Evolutionary conservation across 2,113 vertebrate species (phyloP).

Genomic region (Hipposideros armiger): DNA sequence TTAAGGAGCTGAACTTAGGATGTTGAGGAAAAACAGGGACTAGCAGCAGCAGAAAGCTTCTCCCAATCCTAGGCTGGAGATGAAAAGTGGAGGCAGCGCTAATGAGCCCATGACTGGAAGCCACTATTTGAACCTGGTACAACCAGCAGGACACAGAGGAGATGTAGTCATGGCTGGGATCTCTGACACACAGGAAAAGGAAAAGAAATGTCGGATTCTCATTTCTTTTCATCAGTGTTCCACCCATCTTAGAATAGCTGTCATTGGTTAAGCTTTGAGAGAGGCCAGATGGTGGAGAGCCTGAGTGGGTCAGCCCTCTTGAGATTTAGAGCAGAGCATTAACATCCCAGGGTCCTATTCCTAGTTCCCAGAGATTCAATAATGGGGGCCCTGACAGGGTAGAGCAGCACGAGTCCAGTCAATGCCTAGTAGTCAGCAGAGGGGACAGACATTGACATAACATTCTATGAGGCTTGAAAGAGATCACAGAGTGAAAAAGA

Average conservation of each 20-base stretch:
- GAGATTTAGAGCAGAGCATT: not conserved
- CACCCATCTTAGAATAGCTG: not conserved
- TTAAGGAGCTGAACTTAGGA: not conserved
- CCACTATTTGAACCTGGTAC: accelerated
- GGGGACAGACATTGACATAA: not conserved
- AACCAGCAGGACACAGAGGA: not conserved
- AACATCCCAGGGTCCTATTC: not conserved
- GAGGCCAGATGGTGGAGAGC: not conserved
- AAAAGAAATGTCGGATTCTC: not conserved
- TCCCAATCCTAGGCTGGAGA: not conserved
- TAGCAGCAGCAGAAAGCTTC: not conserved
- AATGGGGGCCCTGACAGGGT: not conserved
- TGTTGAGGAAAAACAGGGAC: not conserved
- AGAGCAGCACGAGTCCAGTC: not conserved
- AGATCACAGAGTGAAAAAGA: not conserved
- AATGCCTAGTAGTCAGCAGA: not conserved
- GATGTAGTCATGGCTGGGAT: not conserved
- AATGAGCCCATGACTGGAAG: accelerated
- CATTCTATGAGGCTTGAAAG: not conserved
- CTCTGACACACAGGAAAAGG: not conserved
- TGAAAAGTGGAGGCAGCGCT: not conserved
- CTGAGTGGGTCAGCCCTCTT: not conserved
- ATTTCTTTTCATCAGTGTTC: not conserved
- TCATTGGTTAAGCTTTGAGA: not conserved
- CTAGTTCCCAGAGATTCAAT: not conserved